phyloP scores from a whole-genome alignment of 1,140 invertebrate species.

The Ostrea denselamellosa region DNA sequence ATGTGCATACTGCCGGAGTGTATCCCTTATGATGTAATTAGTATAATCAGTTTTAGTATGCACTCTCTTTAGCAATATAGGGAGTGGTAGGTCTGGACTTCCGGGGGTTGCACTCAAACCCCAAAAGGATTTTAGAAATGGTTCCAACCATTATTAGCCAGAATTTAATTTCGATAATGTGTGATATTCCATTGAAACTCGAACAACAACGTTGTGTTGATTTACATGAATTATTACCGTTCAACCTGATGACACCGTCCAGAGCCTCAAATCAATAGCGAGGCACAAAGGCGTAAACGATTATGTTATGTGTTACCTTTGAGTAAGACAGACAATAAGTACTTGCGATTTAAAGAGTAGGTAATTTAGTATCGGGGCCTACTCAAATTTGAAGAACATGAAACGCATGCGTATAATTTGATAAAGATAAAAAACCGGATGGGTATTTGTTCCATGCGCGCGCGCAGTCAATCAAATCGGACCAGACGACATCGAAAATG shows the following conservation, averaged over 20 bases:
- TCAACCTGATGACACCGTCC: not conserved
- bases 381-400: not conserved
- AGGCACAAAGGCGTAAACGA: not conserved
- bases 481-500: conserved; percentile 31
- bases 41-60: no score
- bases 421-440: conserved; percentile 15
- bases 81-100: no score
- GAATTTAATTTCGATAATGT: no score
- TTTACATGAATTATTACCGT: no score
- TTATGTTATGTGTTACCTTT: not conserved
- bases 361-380: not conserved
- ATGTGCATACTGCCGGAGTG: no score
- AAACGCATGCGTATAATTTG: conserved; percentile 35
- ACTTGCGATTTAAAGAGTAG: not conserved
- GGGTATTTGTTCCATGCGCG: not conserved
- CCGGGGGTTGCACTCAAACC: no score
- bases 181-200: no score
- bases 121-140: no score
- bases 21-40: no score
- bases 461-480: not conserved
- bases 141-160: no score
- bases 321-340: not conserved
- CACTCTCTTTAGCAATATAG: no score
- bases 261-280: not conserved
- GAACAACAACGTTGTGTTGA: no score